Percentiles rank a stretch among this genome's conserved stretches.
phyloP scores from a whole-genome alignment of 2,113 vertebrate species.

The Trachemys scripta region DNA sequence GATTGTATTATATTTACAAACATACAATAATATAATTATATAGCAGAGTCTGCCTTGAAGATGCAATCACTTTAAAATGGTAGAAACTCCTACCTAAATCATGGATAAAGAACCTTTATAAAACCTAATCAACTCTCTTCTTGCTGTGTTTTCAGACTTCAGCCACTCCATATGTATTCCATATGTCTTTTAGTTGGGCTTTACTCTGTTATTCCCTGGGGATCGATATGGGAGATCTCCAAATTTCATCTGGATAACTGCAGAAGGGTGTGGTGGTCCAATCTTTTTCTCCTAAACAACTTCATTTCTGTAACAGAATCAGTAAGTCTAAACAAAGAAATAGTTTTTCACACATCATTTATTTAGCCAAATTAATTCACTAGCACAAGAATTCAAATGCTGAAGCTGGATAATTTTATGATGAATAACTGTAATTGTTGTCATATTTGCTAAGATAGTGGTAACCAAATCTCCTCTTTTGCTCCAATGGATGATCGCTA shows the following conservation, averaged over 20 bases:
- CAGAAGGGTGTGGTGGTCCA: slow-evolving; percentile 87
- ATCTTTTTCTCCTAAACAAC: slow-evolving; percentile 86
- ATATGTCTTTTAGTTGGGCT: slow-evolving; percentile 73
- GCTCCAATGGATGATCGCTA: not conserved
- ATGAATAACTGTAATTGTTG: not conserved
- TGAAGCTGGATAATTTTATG: not conserved
- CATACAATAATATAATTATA: not conserved
- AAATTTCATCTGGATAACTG: slow-evolving; percentile 81
- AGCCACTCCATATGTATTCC: slow-evolving; percentile 80
- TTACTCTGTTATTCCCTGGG: slow-evolving; percentile 74
- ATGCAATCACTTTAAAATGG: not conserved
- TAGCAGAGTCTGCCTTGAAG: not conserved
- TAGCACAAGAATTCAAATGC: not conserved
- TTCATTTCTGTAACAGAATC: slow-evolving; percentile 79
- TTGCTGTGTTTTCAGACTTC: slow-evolving; percentile 68
- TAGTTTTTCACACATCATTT: too few species aligned
- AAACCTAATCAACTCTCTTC: not conserved
- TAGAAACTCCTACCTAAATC: not conserved
- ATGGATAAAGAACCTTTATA: not conserved
- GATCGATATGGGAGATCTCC: slow-evolving; percentile 84
- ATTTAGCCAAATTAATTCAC: not conserved
- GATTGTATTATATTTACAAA: not conserved
- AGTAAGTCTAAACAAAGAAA: slow-evolving; percentile 72
- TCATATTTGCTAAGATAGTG: not conserved
- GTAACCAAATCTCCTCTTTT: not conserved